These are phyloP conservation scores for Patella ulyssiponensis DNA, from an alignment of 2,888 invertebrate species.

Conservation along the genomic window DNA sequence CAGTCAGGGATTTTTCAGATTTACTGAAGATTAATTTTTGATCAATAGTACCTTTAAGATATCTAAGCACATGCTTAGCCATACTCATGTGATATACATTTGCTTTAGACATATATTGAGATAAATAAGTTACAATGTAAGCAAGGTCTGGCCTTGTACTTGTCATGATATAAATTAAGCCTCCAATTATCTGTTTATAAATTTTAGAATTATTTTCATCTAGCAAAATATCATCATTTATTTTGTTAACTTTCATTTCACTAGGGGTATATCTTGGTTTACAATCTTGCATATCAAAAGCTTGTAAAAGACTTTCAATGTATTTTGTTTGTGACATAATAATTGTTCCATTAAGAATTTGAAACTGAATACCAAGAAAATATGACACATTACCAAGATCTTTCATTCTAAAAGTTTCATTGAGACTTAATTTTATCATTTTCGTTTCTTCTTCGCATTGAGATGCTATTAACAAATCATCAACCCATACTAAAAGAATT, in stretches of 20 bases:
- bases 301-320: background rate
- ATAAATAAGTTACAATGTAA: slow-evolving; percentile 23
- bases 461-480: slow-evolving; percentile 25
- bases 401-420: slow-evolving; percentile 21
- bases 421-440: slow-evolving; percentile 5
- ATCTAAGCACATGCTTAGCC: slow-evolving; percentile 26
- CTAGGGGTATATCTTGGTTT: slow-evolving; percentile 18
- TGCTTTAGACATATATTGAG: slow-evolving; percentile 23
- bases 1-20: background rate
- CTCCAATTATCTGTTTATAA: slow-evolving; percentile 20
- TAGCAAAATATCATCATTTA: background rate
- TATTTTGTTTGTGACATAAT: slow-evolving; percentile 19
- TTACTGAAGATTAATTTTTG: slow-evolving; percentile 15
- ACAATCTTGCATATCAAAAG: slow-evolving; percentile 18
- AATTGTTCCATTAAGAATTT: slow-evolving; percentile 1
- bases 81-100: background rate
- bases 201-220: slow-evolving; percentile 9
- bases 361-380: slow-evolving; percentile 25
- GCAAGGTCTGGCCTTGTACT: slow-evolving; percentile 24
- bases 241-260: slow-evolving; percentile 11
- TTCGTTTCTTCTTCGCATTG: background rate
- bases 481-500: slow-evolving; percentile 27
- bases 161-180: slow-evolving; percentile 25
- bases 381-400: slow-evolving; percentile 23
- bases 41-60: slow-evolving; percentile 22